Evolutionary conservation across 2,888 invertebrate genomes (phyloP), one percentile per base, ranked within the genome.

Genomic region (Drosophila siamana): DNA sequence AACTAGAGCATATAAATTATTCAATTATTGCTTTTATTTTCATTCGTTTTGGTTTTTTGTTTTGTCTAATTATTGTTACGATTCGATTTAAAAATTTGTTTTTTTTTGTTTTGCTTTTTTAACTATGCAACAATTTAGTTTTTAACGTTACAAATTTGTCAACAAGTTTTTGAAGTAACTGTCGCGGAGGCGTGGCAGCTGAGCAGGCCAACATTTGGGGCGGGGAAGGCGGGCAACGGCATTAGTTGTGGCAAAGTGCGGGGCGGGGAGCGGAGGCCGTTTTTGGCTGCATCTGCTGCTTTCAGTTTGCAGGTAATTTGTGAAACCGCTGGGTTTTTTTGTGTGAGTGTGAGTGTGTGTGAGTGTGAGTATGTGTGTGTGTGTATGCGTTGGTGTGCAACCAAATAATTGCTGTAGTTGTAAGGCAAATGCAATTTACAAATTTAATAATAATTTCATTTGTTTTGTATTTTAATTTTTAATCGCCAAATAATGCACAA

Each of bases 11-110:
- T 61, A 61, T 55, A 71, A 74, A 78, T 80, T 83, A 86, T 68
- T 86, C 56, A 84, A 74, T 88, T 86, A 86, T 88, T 88, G 85
- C 85, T 86, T 86, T 84, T 75, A 84, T 86, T 88, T 86, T 86
- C 85, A 75, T 55, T 62, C 47, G 46, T 55, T 62, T 75, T 66
- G 60, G 40, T 11, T 38, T 69, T 46, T 52, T n/a, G 22, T 52
- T 15, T 74, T 66, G 70, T 65, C 88, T 86, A 86, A 86, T 86
- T 86, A 88, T 88, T 86, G 85, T 88, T 79, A 78, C 79, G 67
- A 81, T 83, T 86, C 84, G 84, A 73, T 87, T 83, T 69, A 71
- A 88, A 84, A 80, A 69, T 72, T 82, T 69, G 55, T 74, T 65
- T 69, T 50, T 11, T 36, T 47, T 55, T 48, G 50, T 28, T 54